Evolutionary conservation across 2,888 invertebrate genomes (phyloP).

Genomic region (Sminthurinus aureus): DNA sequence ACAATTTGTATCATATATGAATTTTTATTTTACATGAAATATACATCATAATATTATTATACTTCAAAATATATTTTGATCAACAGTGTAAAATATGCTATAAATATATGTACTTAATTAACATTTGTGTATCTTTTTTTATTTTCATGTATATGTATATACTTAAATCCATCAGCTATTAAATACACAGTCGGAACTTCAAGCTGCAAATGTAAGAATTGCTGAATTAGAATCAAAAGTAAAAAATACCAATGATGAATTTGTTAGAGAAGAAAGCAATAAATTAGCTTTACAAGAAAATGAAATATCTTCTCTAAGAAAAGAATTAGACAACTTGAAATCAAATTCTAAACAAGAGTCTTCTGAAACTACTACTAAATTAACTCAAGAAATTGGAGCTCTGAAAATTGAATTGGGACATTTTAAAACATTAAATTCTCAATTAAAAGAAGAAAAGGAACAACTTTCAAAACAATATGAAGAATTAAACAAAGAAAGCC

Average conservation of each 20-base stretch:
- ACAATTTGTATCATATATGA: no score
- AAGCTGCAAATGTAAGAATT: slow-evolving; percentile 27
- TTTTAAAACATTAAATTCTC: slow-evolving; percentile 3
- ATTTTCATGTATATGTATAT: not conserved
- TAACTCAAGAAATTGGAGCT: slow-evolving; percentile 12
- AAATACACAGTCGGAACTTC: slow-evolving; percentile 55
- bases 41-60: not conserved
- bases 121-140: not conserved
- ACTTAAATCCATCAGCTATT: slow-evolving; percentile 44
- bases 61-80: not conserved
- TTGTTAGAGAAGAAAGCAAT: slow-evolving; percentile 15
- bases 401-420: slow-evolving; percentile 8
- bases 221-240: slow-evolving; percentile 35
- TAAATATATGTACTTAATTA: not conserved
- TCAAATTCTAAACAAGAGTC: slow-evolving; percentile 1
- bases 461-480: slow-evolving; percentile 8
- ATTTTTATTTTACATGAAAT: no score
- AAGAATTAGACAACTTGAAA: not conserved
- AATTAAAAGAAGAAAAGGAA: slow-evolving; percentile 35
- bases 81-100: not conserved
- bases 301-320: slow-evolving; percentile 12
- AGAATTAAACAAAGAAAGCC: slow-evolving; percentile 16
- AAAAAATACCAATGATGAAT: slow-evolving; percentile 23
- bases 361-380: not conserved
- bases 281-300: slow-evolving; percentile 11